Evolutionary conservation across 2,888 invertebrate species (phyloP), one percentile per base, ranked within the genome.

Genomic region (Scaeva pyrastri): DNA sequence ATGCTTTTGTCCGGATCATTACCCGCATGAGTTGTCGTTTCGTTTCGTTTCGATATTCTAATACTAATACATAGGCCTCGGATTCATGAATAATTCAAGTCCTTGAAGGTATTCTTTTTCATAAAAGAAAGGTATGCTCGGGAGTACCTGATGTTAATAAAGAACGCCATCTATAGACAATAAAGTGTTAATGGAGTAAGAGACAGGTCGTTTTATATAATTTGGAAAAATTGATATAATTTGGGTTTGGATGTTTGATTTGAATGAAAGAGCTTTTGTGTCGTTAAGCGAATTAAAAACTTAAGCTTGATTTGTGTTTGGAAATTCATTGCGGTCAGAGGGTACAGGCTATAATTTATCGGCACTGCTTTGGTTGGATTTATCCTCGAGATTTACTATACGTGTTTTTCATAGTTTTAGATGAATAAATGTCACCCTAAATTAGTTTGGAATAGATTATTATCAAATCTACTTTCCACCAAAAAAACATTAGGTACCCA

Each of bases 51-150:
- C 68, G 39, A 68, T 68, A 41, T 50, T 45, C 31, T 21, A 55
- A 14, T 31, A n/a, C 3, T 21, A 2, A n/a, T n/a, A 26, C 0
- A 36, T 52, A 68, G 52, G 68, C 52, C n/a, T 52, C 41, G 39
- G n/a, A 68, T 68, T 68, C 68, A 68, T 68, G 68, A 68, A 68
- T 68, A 39, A 68, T 68, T 68, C 68, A 68, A 41, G 23, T n/a
- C 23, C 1, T 52, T 41, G n/a, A 2, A 58, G 26, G 16, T 64
- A 41, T 62, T 68, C 14, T 66, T 14, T 36, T 41, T 14, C 39
- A 21, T 41, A 55, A 1, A 12, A 10, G 36, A 1, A 12, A 10
- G 11, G 16, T 48, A 2, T 12, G 12, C 10, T 5, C 5, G 19
- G n/a, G n/a, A n/a, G 36, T 19, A 41, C 21, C 60, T 41, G n/a